Evolutionary conservation across 2,888 invertebrate genomes (phyloP), one percentile per base, ranked within the genome.

Genomic region (Agrotis exclamationis): DNA sequence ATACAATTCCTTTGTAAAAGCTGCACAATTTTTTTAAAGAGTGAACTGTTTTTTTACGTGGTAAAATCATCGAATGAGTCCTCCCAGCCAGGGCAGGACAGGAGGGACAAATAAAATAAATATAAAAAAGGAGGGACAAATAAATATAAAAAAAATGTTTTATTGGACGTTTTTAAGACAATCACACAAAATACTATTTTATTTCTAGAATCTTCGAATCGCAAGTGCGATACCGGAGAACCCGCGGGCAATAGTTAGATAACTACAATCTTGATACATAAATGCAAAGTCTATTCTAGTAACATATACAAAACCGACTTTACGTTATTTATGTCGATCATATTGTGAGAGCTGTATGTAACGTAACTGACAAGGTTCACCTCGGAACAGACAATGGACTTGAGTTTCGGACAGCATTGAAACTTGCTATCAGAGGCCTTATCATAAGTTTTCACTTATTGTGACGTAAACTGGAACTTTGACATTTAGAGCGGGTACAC

Each of bases 351-450:
- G 33, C n/a, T 33, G 20, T 9, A 16, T 22, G 28, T 20, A 47
- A 18, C 20, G 28, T n/a, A n/a, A 7, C 33, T 24, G 45, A 45
- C 51, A 20, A 51, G 73, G 24, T 3, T 14, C 13, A n/a, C 22
- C 2, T 7, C 9, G 9, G 7, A 33, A 51, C 16, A 47, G 45
- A 47, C 20, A 47, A 63, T 48, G 13, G 13, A 39, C 18, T 7
- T n/a, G 24, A 4, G 3, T 20, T 74, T 11, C 5, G 24, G 33
- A 24, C 6, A 16, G 6, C 51, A 53, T 20, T 7, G 24, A 48
- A 54, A 16, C 16, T 28, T 74, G 7, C 45, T 47, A 53, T 33
- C 13, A 33, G 33, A n/a, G n/a, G n/a, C n/a, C n/a, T n/a, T n/a
- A n/a, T n/a, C n/a, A n/a, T n/a, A n/a, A n/a, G n/a, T n/a, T n/a